phyloP scores from a whole-genome alignment of 1,140 invertebrate genomes.

The Paralvinella palmiformis region DNA sequence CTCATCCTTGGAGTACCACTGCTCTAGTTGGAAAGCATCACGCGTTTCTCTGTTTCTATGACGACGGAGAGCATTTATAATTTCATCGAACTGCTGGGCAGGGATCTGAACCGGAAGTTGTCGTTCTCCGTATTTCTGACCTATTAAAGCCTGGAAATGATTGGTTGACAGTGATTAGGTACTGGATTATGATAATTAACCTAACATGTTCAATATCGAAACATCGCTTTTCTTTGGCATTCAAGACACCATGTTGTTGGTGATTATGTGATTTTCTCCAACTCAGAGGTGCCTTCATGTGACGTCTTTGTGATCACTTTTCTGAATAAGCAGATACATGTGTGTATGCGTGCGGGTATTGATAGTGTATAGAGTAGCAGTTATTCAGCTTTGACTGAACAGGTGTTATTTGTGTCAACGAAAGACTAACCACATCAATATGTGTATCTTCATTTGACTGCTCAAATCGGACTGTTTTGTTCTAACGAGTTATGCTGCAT shows the following conservation, averaged over 20 bases:
- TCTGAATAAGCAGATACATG: not conserved
- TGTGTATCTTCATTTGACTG: too few species aligned
- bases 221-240: not conserved
- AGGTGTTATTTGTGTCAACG: too few species aligned
- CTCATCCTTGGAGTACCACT: conserved; percentile 92
- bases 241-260: not conserved
- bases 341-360: too few species aligned
- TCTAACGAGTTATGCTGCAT: too few species aligned
- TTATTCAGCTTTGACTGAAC: too few species aligned
- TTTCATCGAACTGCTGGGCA: conserved; percentile 72
- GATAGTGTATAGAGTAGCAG: too few species aligned
- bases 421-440: too few species aligned
- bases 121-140: conserved; percentile 76
- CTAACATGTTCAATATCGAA: not conserved
- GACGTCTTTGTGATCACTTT: not conserved
- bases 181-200: not conserved
- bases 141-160: conserved; percentile 14
- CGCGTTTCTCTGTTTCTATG: conserved; percentile 49
- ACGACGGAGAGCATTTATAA: conserved; percentile 72
- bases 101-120: conserved; percentile 89
- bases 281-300: not conserved
- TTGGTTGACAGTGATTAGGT: not conserved
- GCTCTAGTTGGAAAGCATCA: conserved; percentile 80
- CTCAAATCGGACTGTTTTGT: too few species aligned
- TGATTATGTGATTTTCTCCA: not conserved